Evolutionary conservation across 30 jellyfish, hydroid and myxozoan species (phyloP), one percentile per base, ranked within the genome.

Genomic region (Aurelia aurita complex sp. Pacific): DNA sequence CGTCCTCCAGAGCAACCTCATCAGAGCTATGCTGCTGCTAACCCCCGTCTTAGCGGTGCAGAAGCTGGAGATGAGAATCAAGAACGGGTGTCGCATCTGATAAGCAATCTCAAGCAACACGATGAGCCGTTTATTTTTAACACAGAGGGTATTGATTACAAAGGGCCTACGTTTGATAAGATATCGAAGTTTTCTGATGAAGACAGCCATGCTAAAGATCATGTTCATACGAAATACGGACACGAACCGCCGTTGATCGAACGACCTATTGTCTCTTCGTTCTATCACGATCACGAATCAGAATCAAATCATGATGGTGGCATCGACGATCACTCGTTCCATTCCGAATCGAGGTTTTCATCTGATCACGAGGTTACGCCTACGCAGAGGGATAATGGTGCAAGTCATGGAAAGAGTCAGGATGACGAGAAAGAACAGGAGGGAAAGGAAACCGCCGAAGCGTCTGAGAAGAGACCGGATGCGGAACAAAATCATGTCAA

Each of bases 61-160:
- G 85, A 54, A 7, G 75, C 32, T 7, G n/a, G 51, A 13, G 87
- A 79, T 10, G 96, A 19, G 12, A 50, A 60, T 14, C 89, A 80
- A 52, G 89, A 86, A 19, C 77, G 67, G 15, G 87, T 86, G 16
- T 75, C 95, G 11, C 85, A 76, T 63, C 64, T 86, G 67, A 86
- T 86, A 13, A 69, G 61, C 70, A 52, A 76, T 15, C 73, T 54
- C 53, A 76, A 86, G 85, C 89, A 86, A 33, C 80, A 67, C 34
- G 77, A 77, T 29, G 63, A 65, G 69, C 97, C 97, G 51, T 76
- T 90, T 64, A 85, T 90, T 32, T 80, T 84, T 80, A 75, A 90
- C 83, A 90, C 97, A 42, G 91, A 77, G 33, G 85, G 81, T 12
- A 83, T 90, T 12, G 97, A 90, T 46, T 90, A 74, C 80, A 90